Base-by-base conservation (phyloP, 2,797 vertebrate genomes). In the Lithobates pipiens region DNA sequence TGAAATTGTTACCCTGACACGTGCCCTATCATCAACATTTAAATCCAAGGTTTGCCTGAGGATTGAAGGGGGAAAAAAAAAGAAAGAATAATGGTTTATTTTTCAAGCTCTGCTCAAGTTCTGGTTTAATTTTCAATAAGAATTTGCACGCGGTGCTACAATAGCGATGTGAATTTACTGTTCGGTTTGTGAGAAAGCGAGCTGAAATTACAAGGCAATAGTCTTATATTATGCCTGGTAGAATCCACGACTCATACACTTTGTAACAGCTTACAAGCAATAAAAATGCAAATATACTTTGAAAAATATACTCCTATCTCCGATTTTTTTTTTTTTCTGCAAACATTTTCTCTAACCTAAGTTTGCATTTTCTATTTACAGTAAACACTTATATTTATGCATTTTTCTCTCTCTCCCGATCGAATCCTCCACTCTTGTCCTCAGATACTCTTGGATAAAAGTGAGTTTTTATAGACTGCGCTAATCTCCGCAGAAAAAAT, bases 231-330 rank as follows among this genome's bases (percentile, higher is more conserved):
- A 83, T 68, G 42, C 80, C n/a, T 74, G 85, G 83, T 83, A 79
- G 57, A 16, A 83, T 67, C 80, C 73, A 73, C 72, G 57, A 78
- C 74, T 77, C 85, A 83, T 57, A 75, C 85, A 87, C 69, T 74
- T 78, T 69, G 67, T 78, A 87, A 74, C 85, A 83, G 83, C 85
- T 87, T 87, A 87, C 81, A 87, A 69, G 80, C 85, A 83, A 87
- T 87, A 87, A 87, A 83, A 87, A 87, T 87, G 85, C 81, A 83
- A 87, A 87, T 87, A 74, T 11, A 42, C 16, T 16, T 39, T 65
- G 39, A 74, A 78, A 83, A 83, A 69, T 78, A 82, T 72, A 77
- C 85, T 77, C 68, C 80, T 44, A 69, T 73, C 69, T 32, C 84
- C 11, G 67, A 16, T 5, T 54, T 25, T 16, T 54, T 16, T 18